Conservation (phyloP, 2,113 vertebrate species). For the Mungos mungo region DNA sequence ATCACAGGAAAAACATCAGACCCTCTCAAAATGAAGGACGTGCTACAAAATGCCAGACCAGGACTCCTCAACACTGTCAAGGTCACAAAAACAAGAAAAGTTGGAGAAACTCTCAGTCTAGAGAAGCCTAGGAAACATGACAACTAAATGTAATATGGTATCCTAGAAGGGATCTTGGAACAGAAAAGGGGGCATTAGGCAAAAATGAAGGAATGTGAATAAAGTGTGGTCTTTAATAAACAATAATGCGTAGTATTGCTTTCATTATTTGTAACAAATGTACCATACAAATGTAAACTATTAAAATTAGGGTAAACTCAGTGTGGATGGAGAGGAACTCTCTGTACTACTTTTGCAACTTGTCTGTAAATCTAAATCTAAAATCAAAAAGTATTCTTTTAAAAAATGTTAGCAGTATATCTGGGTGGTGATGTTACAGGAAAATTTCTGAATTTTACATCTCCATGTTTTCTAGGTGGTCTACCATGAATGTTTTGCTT, state of each 20-base stretch:
- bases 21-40: neutral
- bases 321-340: neutral
- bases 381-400: neutral
- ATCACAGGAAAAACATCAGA: neutral
- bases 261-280: neutral
- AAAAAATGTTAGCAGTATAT: neutral
- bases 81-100: neutral
- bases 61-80: neutral
- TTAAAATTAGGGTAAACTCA: neutral
- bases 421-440: neutral
- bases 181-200: neutral
- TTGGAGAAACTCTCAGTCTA: neutral
- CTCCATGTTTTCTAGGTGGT: neutral
- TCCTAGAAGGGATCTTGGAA: neutral
- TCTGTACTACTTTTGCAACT: neutral
- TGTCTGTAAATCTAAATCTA: neutral
- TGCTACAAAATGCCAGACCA: neutral
- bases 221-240: neutral
- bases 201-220: neutral
- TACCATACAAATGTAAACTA: too few relatives aligned
- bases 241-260: neutral
- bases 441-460: neutral
- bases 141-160: rapidly evolving
- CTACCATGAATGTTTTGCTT: neutral
- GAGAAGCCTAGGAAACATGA: neutral